phyloP scores from a whole-genome alignment of 2,888 invertebrate genomes.

The Mythimna albipuncta region DNA sequence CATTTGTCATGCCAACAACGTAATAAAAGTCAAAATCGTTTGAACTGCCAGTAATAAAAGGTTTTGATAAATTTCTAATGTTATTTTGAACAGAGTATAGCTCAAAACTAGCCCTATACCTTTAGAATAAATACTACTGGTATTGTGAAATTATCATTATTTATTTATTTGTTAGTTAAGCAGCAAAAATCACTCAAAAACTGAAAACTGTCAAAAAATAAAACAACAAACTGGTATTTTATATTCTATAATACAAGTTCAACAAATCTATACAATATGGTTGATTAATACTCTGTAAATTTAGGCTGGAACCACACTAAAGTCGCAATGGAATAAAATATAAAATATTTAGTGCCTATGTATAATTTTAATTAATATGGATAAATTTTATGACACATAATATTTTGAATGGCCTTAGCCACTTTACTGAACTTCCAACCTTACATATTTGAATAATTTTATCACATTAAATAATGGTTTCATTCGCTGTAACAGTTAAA shows the following conservation, averaged over 20 bases:
- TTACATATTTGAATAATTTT: slow-evolving; percentile 60
- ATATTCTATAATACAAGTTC: slow-evolving; percentile 83
- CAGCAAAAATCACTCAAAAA: slow-evolving; percentile 53
- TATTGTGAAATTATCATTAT: slow-evolving; percentile 16
- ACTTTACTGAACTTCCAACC: slow-evolving; percentile 57
- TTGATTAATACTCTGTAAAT: slow-evolving; percentile 77
- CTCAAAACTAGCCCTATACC: too few relatives aligned
- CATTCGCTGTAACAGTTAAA: slow-evolving; percentile 57
- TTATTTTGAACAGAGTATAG: too few relatives aligned
- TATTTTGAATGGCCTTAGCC: slow-evolving; percentile 39
- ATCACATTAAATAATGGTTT: slow-evolving; percentile 56
- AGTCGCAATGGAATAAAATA: slow-evolving; percentile 27
- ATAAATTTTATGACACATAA: slow-evolving; percentile 32
- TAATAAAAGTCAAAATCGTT: too few relatives aligned
- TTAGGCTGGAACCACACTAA: slow-evolving; percentile 72
- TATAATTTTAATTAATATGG: neutral
- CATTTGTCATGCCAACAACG: too few relatives aligned
- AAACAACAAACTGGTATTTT: slow-evolving; percentile 68
- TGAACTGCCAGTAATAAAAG: too few relatives aligned
- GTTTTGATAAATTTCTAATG: too few relatives aligned
- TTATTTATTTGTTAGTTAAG: slow-evolving; percentile 59
- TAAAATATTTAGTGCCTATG: slow-evolving; percentile 28
- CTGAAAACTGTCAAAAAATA: slow-evolving; percentile 56
- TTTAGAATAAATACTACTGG: too few relatives aligned
- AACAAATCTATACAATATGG: slow-evolving; percentile 83